phyloP scores from a whole-genome alignment of 2,113 vertebrate species.

The Salminus brasiliensis region DNA sequence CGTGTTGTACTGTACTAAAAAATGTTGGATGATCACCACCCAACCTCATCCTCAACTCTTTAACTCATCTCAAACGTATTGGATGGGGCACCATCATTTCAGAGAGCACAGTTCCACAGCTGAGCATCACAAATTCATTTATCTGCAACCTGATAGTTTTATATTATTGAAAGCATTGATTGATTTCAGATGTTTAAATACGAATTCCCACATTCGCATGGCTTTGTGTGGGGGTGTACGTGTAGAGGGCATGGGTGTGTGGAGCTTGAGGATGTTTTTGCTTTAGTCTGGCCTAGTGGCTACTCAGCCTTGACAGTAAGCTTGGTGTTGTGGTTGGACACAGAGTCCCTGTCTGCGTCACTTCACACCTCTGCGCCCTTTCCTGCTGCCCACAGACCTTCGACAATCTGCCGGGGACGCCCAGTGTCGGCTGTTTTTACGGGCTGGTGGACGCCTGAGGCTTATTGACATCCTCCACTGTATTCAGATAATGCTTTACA shows the following conservation, averaged over 20 bases:
- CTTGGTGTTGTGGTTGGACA: not conserved
- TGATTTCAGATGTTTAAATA: not conserved
- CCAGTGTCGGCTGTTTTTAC: not conserved
- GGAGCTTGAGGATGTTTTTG: not conserved
- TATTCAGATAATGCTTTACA: constrained; percentile 14
- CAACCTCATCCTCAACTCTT: too few relatives aligned
- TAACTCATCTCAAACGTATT: too few relatives aligned
- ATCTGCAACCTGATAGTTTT: too few relatives aligned
- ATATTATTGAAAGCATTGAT: too few relatives aligned
- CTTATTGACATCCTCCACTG: constrained; percentile 11
- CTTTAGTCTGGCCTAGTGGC: constrained; percentile 8
- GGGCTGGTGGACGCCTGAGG: not conserved
- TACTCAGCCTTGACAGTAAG: constrained; percentile 23
- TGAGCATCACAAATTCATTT: too few relatives aligned
- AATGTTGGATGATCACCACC: too few relatives aligned
- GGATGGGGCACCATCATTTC: too few relatives aligned
- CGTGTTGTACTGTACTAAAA: too few relatives aligned
- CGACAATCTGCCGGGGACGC: not conserved
- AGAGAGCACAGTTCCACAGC: too few relatives aligned
- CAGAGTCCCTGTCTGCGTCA: constrained; percentile 19
- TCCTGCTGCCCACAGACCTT: constrained; percentile 19
- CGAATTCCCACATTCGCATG: not conserved
- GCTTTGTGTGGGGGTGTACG: not conserved
- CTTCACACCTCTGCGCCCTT: constrained; percentile 31
- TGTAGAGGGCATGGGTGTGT: not conserved